Evolutionary conservation across 2,797 vertebrate genomes (phyloP).

Genomic region (Darevskia nairensis): DNA sequence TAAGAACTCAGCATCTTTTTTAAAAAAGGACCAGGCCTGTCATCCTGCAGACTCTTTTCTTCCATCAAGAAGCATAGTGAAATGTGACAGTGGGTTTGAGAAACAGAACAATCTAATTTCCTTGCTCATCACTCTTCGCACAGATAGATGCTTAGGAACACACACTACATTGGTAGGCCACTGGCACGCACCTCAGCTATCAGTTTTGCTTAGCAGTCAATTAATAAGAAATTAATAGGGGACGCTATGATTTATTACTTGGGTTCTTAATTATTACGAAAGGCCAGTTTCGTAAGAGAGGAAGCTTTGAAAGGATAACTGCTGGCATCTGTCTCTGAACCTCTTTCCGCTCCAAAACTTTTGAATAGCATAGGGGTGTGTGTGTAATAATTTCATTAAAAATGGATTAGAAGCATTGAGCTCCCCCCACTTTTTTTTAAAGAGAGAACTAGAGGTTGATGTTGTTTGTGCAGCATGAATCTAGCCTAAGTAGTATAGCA

Average conservation of each 20-base stretch:
- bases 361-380: background rate
- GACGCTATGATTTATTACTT: constrained; percentile 33
- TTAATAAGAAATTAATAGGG: constrained; percentile 36
- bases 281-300: constrained; percentile 24
- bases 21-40: background rate
- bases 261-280: constrained; percentile 41
- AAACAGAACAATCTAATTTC: constrained; percentile 2
- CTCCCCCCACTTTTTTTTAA: background rate
- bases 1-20: background rate
- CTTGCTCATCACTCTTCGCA: background rate
- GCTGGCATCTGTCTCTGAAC: constrained; percentile 37
- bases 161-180: background rate
- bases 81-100: background rate
- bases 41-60: background rate
- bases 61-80: background rate
- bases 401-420: background rate
- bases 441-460: background rate
- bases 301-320: constrained; percentile 38
- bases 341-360: constrained; percentile 21
- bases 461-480: too few relatives aligned
- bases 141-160: background rate
- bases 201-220: constrained; percentile 25
- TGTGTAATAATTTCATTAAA: constrained; percentile 7
- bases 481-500: background rate
- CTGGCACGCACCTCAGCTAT: background rate